Conservation (phyloP, 2,888 invertebrate species). For the Aphidoletes aphidimyza region DNA sequence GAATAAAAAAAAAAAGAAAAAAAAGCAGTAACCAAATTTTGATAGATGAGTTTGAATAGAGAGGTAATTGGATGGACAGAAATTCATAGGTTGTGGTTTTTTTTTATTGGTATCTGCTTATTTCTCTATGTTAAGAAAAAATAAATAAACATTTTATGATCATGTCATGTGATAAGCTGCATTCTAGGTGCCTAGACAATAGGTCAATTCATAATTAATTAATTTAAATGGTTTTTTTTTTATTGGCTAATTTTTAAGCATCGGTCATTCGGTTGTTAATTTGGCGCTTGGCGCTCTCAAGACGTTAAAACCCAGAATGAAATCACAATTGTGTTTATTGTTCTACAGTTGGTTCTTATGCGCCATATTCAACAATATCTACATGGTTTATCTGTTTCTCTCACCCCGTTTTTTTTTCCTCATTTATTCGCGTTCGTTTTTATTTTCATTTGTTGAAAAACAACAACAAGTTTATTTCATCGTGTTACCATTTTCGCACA, state of each 20-base stretch:
- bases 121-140: neutral
- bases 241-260: slow-evolving; percentile 45
- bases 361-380: neutral
- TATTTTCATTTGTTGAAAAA: too few relatives aligned
- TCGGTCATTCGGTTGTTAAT: slow-evolving; percentile 26
- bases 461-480: neutral
- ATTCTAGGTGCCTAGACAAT: slow-evolving; percentile 28
- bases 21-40: neutral
- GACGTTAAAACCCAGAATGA: too few relatives aligned
- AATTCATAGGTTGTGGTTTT: slow-evolving; percentile 35
- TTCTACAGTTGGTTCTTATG: neutral
- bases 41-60: neutral
- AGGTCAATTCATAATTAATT: slow-evolving; percentile 44
- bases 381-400: neutral
- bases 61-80: neutral
- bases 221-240: slow-evolving; percentile 25
- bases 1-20: neutral
- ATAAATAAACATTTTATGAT: too few relatives aligned
- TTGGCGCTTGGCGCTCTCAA: neutral
- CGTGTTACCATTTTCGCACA: neutral
- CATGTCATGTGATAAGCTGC: too few relatives aligned
- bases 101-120: neutral
- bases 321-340: too few relatives aligned
- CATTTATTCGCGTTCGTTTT: neutral
- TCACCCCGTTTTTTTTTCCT: neutral